Evolutionary conservation across 1,140 invertebrate species (phyloP).

Genomic region (Scaptomyza pallida): DNA sequence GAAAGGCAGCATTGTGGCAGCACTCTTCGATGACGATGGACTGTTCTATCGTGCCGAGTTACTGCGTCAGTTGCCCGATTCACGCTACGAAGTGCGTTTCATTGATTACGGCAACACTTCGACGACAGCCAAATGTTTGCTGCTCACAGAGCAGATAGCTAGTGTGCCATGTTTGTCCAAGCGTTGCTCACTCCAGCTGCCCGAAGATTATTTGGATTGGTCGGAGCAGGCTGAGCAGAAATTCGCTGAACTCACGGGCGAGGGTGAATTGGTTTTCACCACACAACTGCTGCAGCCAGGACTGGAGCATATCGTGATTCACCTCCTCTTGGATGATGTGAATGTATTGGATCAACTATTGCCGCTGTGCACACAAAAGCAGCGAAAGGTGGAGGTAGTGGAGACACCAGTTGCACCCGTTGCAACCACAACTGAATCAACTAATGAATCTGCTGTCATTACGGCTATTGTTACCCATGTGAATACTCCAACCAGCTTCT

Average conservation of each 20-base stretch:
- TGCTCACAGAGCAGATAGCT: slow-evolving; percentile 87
- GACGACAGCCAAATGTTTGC: slow-evolving; percentile 86
- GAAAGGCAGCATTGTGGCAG: slow-evolving; percentile 87
- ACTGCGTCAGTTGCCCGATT: slow-evolving; percentile 85
- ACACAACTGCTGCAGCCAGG: slow-evolving; percentile 87
- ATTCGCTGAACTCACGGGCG: slow-evolving; percentile 87
- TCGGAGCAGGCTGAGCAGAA: slow-evolving; percentile 87
- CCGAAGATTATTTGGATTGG: slow-evolving; percentile 87
- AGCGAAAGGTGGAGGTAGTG: slow-evolving; percentile 25
- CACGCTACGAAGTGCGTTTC: slow-evolving; percentile 88
- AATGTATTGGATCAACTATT: slow-evolving; percentile 87
- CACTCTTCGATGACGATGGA: slow-evolving; percentile 88
- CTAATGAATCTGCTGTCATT: neutral
- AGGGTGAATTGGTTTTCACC: slow-evolving; percentile 88
- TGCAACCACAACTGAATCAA: neutral
- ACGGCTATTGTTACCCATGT: slow-evolving; percentile 66
- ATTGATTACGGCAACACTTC: slow-evolving; percentile 91
- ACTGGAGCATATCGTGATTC: slow-evolving; percentile 87
- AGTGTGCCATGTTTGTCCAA: slow-evolving; percentile 86
- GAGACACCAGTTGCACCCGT: slow-evolving; percentile 9
- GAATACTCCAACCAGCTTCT: slow-evolving; percentile 58
- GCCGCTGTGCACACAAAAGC: slow-evolving; percentile 84
- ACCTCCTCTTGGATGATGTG: slow-evolving; percentile 86
- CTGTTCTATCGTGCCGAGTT: slow-evolving; percentile 89
- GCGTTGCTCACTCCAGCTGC: slow-evolving; percentile 87